These are phyloP conservation scores for Cyanoliseus patagonus DNA, from an alignment of 2,113 vertebrate species.

Conservation along the genomic window DNA sequence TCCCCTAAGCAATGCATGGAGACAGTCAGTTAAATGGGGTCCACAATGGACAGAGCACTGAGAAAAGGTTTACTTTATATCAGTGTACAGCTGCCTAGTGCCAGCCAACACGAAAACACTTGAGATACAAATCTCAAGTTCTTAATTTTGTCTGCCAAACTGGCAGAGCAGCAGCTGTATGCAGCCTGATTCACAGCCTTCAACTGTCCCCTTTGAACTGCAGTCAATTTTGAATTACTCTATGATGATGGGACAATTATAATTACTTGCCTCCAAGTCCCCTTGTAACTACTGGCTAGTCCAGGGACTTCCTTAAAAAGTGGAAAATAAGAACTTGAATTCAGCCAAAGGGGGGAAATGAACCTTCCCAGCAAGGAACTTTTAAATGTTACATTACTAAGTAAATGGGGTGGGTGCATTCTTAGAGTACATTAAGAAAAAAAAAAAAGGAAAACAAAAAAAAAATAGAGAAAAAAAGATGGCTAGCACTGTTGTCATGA, in stretches of 20 bases:
- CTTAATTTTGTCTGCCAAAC: background rate
- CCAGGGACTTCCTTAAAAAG: background rate
- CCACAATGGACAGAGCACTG: background rate
- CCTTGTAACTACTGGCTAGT: background rate
- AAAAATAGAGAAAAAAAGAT: background rate
- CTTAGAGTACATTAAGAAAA: background rate
- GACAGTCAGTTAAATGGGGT: constrained; percentile 45
- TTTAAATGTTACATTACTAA: background rate
- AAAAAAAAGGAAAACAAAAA: no score
- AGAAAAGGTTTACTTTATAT: constrained; percentile 7
- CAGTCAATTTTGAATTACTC: background rate
- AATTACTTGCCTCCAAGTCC: constrained; percentile 32
- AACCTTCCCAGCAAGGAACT: background rate
- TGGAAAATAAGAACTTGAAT: background rate
- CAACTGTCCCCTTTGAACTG: background rate
- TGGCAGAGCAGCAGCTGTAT: background rate
- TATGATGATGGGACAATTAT: constrained; percentile 12
- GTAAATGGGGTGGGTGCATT: background rate
- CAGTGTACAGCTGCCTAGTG: background rate
- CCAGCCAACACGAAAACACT: background rate
- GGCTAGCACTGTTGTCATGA: background rate
- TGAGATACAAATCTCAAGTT: background rate
- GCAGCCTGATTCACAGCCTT: background rate
- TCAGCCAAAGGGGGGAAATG: background rate
- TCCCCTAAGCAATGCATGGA: constrained; percentile 57